phyloP scores from a whole-genome alignment of 2,113 vertebrate genomes.

The Tupaia tana region DNA sequence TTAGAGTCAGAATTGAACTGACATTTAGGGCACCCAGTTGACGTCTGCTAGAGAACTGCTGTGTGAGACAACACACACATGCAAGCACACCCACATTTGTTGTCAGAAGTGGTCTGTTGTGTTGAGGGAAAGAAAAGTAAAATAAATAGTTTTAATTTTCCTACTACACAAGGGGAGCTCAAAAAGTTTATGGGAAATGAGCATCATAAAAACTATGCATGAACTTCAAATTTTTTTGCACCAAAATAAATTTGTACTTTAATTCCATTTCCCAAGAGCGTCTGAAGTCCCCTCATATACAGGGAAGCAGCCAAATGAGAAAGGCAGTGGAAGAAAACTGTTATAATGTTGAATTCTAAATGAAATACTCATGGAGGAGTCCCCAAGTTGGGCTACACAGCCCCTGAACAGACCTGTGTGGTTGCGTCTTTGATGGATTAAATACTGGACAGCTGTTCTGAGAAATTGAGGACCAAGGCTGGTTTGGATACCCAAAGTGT shows the following conservation, averaged over 20 bases:
- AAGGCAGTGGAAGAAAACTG: background rate
- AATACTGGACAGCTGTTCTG: background rate
- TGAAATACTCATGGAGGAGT: background rate
- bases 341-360: constrained; percentile 16
- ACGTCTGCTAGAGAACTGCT: background rate
- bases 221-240: no score
- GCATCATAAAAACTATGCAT: no score
- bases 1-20: background rate
- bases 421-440: background rate
- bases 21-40: background rate
- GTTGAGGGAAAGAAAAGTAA: background rate
- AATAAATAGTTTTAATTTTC: background rate
- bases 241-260: no score
- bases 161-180: background rate
- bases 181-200: no score
- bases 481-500: background rate
- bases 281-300: no score
- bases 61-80: background rate
- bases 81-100: background rate
- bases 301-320: background rate
- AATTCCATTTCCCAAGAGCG: no score
- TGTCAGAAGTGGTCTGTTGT: background rate
- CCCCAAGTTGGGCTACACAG: background rate
- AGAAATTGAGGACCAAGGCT: background rate
- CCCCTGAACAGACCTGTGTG: background rate